Percentiles rank a stretch among this genome's conserved stretches.
Evolutionary conservation across 2,797 vertebrate genomes (phyloP).

Genomic region (Bufotes viridis): DNA sequence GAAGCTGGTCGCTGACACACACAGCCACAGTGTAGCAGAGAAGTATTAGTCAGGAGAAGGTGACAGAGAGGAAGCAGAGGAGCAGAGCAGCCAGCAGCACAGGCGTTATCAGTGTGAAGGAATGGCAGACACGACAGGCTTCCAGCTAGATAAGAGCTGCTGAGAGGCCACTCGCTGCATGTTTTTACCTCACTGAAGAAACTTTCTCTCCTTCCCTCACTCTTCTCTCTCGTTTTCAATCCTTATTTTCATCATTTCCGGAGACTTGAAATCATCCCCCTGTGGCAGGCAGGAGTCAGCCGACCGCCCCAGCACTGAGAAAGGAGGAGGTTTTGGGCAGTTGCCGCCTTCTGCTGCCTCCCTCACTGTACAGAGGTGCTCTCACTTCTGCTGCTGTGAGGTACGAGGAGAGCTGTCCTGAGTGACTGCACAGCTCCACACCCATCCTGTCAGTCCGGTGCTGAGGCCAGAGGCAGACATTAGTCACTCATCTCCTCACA

Average conservation of each 20-base stretch:
- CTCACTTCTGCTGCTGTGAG: neutral
- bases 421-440: conserved; percentile 22
- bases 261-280: conserved; percentile 76
- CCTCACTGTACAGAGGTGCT: neutral
- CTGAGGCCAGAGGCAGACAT: neutral
- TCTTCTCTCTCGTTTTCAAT: conserved; percentile 68
- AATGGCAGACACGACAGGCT: neutral
- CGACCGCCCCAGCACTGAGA: conserved; percentile 69
- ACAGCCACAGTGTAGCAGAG: too few species aligned
- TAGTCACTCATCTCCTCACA: conserved; percentile 7
- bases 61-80: neutral
- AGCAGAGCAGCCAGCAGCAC: neutral
- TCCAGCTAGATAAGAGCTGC: neutral
- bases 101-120: conserved; percentile 9
- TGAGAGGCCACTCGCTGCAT: neutral
- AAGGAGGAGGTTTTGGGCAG: conserved; percentile 57
- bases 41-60: too few species aligned
- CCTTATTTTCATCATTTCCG: conserved; percentile 88
- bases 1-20: too few species aligned
- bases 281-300: conserved; percentile 63
- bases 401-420: neutral
- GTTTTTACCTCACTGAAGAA: conserved; percentile 61
- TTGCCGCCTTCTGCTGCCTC: conserved; percentile 43
- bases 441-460: conserved; percentile 34
- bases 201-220: conserved; percentile 27